Conservation (phyloP, 2,888 invertebrate species). For the Noctua janthe region DNA sequence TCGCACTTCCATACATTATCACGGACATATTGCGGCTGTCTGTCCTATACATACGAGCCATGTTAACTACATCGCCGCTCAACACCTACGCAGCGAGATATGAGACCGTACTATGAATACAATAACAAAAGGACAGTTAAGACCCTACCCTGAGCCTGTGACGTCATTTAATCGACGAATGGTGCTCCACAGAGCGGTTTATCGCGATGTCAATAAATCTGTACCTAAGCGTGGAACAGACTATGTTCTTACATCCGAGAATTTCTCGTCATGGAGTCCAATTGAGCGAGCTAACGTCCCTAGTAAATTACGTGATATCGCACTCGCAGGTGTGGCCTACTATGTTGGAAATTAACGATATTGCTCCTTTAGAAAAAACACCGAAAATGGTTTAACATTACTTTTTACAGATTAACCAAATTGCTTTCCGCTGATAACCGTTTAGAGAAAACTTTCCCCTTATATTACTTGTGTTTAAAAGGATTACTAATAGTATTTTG, state of each 20-base stretch:
- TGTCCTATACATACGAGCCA: conserved; percentile 37
- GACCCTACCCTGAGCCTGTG: conserved; percentile 69
- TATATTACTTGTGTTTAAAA: neutral
- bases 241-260: conserved; percentile 76
- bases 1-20: conserved; percentile 58
- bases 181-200: conserved; percentile 81
- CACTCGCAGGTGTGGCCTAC: conserved; percentile 47
- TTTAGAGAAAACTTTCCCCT: neutral
- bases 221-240: conserved; percentile 73
- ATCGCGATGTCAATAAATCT: conserved; percentile 87
- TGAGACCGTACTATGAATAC: conserved; percentile 59
- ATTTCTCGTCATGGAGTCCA: conserved; percentile 68
- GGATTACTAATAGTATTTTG: neutral
- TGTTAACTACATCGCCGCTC: conserved; percentile 42
- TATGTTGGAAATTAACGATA: conserved; percentile 48
- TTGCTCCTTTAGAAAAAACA: conserved; percentile 23
- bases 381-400: conserved; percentile 29
- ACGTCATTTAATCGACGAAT: conserved; percentile 82
- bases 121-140: conserved; percentile 75
- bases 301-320: conserved; percentile 63
- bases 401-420: conserved; percentile 19
- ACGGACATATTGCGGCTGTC: conserved; percentile 56
- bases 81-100: conserved; percentile 50
- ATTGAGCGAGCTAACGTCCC: conserved; percentile 66
- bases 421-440: conserved; percentile 10